These are phyloP conservation scores for Melangyna quadrimaculata DNA, from an alignment of 2,888 invertebrate species.

Conservation along the genomic window DNA sequence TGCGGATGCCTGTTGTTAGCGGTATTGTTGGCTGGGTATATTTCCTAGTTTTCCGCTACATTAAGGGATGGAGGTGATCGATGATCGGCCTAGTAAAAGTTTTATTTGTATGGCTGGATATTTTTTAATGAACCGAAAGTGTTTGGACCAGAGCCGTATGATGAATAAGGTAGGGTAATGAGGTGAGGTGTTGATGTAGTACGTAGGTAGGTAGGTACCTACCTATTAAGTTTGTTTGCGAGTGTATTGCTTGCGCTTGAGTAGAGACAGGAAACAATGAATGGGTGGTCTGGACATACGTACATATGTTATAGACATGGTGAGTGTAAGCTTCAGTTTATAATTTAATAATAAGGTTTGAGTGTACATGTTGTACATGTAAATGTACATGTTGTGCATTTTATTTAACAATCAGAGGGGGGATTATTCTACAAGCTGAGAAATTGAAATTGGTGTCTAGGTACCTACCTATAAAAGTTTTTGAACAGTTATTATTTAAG, in stretches of 20 bases:
- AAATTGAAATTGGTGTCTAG: no score
- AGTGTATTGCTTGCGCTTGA: conserved; percentile 38
- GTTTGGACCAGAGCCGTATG: conserved; percentile 17
- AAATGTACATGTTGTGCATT: conserved; percentile 19
- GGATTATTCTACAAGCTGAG: neutral
- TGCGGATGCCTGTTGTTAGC: conserved; percentile 38
- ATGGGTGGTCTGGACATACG: conserved; percentile 32
- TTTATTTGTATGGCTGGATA: conserved; percentile 8
- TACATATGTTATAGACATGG: neutral
- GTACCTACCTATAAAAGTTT: no score
- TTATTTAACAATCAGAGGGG: conserved; percentile 9
- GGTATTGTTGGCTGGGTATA: conserved; percentile 36
- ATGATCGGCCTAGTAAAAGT: conserved; percentile 60
- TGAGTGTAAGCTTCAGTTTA: neutral
- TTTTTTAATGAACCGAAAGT: conserved; percentile 25
- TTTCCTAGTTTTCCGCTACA: neutral
- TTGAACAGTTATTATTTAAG: no score
- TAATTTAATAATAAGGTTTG: conserved; percentile 49
- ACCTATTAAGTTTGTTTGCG: conserved; percentile 32
- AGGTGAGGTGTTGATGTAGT: conserved; percentile 26
- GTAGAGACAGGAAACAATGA: conserved; percentile 34
- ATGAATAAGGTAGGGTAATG: neutral
- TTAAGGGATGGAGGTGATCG: conserved; percentile 46
- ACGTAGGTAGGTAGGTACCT: no score
- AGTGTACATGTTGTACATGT: conserved; percentile 1